Evolutionary conservation across 2,888 invertebrate genomes (phyloP).

Genomic region (Unio delphinus): DNA sequence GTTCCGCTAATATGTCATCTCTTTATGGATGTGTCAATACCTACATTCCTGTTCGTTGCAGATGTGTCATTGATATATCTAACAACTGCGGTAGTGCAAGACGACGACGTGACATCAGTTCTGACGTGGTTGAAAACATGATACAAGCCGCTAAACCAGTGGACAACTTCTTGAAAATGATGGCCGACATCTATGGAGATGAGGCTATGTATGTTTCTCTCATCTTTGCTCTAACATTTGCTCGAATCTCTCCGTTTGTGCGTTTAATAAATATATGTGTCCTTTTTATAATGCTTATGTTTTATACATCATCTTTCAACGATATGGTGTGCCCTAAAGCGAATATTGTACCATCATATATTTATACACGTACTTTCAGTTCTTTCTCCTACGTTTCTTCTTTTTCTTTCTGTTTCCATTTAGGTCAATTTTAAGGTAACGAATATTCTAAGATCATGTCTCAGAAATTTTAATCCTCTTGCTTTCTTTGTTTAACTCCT

Average conservation of each 20-base stretch:
- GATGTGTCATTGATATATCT: constrained; percentile 15
- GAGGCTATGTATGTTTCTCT: constrained; percentile 21
- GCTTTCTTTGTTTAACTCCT: no score
- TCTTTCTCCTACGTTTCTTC: no score
- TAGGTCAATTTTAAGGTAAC: no score
- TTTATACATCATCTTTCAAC: no score
- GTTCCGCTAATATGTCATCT: no score
- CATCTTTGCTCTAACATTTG: not conserved
- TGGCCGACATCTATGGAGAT: constrained; percentile 27
- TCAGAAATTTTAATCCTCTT: no score
- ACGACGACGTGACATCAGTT: constrained; percentile 17
- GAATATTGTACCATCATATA: no score
- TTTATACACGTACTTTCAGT: no score
- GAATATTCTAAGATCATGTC: no score
- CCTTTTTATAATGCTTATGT: no score
- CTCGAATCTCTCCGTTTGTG: not conserved
- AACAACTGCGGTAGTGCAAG: constrained; percentile 15
- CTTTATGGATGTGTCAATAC: not conserved
- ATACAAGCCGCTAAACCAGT: constrained; percentile 19
- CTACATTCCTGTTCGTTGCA: not conserved
- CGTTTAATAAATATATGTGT: not conserved
- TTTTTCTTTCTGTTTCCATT: no score
- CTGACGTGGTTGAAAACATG: constrained; percentile 24
- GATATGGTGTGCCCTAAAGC: no score
- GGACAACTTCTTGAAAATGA: constrained; percentile 25